Percentiles rank a stretch among this genome's conserved stretches.
Evolutionary conservation across 1,140 invertebrate genomes (phyloP).

Genomic region (Cotesia chilonis): DNA sequence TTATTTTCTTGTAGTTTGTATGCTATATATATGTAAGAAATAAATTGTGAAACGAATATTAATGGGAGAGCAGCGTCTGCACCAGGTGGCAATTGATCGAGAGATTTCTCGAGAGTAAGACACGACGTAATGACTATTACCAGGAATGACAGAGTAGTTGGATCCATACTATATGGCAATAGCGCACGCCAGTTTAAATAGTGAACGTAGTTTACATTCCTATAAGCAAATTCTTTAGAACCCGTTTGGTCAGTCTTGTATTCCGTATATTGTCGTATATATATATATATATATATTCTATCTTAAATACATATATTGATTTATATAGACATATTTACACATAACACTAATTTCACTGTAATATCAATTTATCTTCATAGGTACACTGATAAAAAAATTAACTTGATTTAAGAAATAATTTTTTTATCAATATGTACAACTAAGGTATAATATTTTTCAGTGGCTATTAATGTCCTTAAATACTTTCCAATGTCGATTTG

Average conservation of each 20-base stretch:
- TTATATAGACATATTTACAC: no score
- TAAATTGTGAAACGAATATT: conserved; percentile 20
- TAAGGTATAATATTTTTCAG: no score
- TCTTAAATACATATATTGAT: no score
- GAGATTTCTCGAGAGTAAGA: conserved; percentile 13
- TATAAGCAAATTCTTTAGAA: conserved; percentile 60
- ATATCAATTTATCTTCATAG: no score
- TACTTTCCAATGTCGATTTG: no score
- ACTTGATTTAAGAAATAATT: no score
- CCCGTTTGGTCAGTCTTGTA: conserved; percentile 53
- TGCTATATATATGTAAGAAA: neutral
- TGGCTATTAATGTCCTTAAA: no score
- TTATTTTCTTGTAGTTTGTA: neutral
- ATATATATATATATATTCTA: neutral
- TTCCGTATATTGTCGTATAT: conserved; percentile 11
- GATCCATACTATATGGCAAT: conserved; percentile 33
- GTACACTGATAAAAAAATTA: no score
- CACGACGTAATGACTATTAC: conserved; percentile 29
- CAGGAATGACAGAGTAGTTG: conserved; percentile 32
- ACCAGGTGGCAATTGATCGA: conserved; percentile 8
- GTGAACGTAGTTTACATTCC: conserved; percentile 56
- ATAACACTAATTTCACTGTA: no score
- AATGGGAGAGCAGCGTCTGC: neutral
- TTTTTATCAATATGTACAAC: no score
- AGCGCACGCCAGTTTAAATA: conserved; percentile 52